These are phyloP conservation scores for Rhynchotus rufescens DNA, from an alignment of 2,797 vertebrate species.

Conservation along the genomic window DNA sequence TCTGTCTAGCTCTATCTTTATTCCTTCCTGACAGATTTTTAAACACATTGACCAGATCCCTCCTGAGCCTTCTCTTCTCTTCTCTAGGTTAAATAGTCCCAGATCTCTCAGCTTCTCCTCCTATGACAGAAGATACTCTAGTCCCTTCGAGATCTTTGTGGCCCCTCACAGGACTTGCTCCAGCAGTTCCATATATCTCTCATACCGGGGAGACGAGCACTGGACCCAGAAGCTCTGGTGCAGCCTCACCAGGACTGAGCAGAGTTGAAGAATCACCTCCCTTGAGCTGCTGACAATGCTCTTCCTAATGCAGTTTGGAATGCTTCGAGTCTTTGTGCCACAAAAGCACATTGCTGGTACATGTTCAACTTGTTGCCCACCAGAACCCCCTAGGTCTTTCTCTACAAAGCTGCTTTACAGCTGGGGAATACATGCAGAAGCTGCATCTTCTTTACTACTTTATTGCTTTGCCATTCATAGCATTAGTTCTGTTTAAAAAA, in stretches of 20 bases:
- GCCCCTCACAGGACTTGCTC: neutral
- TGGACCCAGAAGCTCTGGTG: neutral
- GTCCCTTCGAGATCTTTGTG: neutral
- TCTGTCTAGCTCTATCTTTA: neutral
- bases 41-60: neutral
- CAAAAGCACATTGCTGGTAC: neutral
- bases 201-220: neutral
- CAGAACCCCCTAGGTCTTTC: neutral
- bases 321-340: neutral
- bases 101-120: neutral
- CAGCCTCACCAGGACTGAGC: neutral
- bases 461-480: neutral
- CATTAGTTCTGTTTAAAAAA: neutral
- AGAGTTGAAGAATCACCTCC: neutral
- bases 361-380: rapidly evolving
- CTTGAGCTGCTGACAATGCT: rapidly evolving
- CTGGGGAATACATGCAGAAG: neutral
- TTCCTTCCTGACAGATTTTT: neutral
- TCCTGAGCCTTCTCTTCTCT: neutral
- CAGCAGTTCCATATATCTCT: rapidly evolving
- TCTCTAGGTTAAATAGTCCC: neutral
- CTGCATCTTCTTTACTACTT: neutral
- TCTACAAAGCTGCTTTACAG: neutral
- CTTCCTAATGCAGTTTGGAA: neutral
- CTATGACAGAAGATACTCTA: neutral